Evolutionary conservation across 2,797 vertebrate genomes (phyloP), one percentile per base, ranked within the genome.

Genomic region (Rachycentron canadum): DNA sequence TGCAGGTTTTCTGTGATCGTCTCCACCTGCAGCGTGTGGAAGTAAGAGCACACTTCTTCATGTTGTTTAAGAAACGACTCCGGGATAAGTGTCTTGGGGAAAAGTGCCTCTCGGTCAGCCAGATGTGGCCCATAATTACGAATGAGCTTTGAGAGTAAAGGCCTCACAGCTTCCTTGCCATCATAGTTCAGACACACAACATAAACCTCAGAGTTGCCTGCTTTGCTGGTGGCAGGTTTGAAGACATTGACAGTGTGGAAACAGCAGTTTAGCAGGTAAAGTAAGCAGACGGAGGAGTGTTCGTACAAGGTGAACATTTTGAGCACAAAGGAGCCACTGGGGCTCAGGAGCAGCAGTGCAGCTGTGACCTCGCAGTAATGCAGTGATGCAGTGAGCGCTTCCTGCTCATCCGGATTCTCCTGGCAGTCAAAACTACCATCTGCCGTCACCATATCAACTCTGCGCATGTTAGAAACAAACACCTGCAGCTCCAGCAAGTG

Each of bases 371-470:
- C 98, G 34, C 98, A 99, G 88, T 96, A 97, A 76, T 97, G 97
- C 69, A 99, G 90, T 0, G 98, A 95, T 0, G 97, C 96, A 60
- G 99, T 98, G 0, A 97, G 93, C 0, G 96, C 91, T 89, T 99
- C 98, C 94, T 99, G 98, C 84, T 99, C 98, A 0, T 98, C 98
- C 0, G 98, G 98, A 58, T 98, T 97, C 62, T 97, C 97, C 88
- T 99, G 98, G 88, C 98, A 99, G 91, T 99, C 98, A 69, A 99
- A 98, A 82, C 98, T 99, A 17, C 98, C 98, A 57, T 99, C 98
- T 6, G 98, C 98, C 0, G 98, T 99, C 70, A 99, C 95, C 90
- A 99, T 63, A 83, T 98, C 96, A 23, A 99, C 86, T 0, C 91
- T 60, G 7, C 59, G 82, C 96, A 97, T 95, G 85, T 89, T 93